Evolutionary conservation across 2,113 vertebrate species (phyloP).

Genomic region (Galbula dea): DNA sequence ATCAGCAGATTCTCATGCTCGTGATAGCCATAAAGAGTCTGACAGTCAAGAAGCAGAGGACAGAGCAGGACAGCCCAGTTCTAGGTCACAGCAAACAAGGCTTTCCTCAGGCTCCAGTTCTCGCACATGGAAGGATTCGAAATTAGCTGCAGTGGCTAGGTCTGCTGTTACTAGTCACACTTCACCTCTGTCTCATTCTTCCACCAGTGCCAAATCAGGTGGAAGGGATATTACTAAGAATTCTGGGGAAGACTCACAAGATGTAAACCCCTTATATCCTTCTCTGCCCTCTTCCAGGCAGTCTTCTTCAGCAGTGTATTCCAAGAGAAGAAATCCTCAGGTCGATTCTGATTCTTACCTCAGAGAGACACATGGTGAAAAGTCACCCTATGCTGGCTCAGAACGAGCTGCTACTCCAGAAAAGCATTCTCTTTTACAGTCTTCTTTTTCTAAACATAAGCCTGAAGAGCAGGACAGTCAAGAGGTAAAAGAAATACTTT

Average conservation of each 20-base stretch:
- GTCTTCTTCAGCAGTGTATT: conserved; percentile 35
- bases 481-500: background rate
- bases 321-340: conserved; percentile 52
- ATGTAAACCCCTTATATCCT: conserved; percentile 40
- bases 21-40: background rate
- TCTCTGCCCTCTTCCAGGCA: conserved; percentile 52
- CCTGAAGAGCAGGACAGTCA: background rate
- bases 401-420: conserved; percentile 29
- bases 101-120: background rate
- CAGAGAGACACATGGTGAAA: conserved; percentile 13
- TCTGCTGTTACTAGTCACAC: background rate
- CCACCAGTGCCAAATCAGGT: background rate
- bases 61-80: background rate
- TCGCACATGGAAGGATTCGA: background rate
- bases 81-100: background rate
- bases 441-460: conserved; percentile 20
- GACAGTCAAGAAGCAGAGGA: conserved; percentile 26
- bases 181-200: background rate
- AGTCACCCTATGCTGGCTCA: background rate
- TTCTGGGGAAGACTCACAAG: background rate
- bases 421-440: conserved; percentile 44
- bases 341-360: background rate
- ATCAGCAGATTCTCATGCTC: background rate
- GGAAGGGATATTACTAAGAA: background rate
- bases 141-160: background rate